Base-by-base conservation (phyloP, 2,797 vertebrate species). In the Sylvilagus floridanus region DNA sequence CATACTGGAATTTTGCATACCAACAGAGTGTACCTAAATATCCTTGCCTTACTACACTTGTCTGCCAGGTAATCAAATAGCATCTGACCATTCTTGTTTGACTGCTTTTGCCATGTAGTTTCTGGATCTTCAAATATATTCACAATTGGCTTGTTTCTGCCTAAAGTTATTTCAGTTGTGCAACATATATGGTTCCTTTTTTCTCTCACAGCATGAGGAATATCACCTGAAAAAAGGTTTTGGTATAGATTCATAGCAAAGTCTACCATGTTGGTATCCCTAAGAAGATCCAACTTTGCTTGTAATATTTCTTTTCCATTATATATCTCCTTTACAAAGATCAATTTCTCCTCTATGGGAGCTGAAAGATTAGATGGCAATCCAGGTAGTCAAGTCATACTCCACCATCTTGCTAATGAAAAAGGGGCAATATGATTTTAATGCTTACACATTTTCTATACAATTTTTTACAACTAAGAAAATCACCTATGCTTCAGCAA, bases 1-100 rank as follows among this genome's bases (percentile, higher is more conserved):
- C 99, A 6, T 99, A 99, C 88, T 99, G 99, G 98, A 99, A 99
- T 98, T 99, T 99, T 92, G 99, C 99, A n/a, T 99, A 99, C 91
- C 99, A 98, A 98, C 99, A 99, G 84, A 99, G 98, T 0, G 99
- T 99, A 97, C 99, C 99, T 98, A 99, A 98, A 98, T 99, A 99
- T 97, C 99, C 99, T 96, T 99, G 99, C 94, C 99, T 99, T 42
- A 42, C 42, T 7, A 42, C 42, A 42, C 1, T 42, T 42, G 42
- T 42, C 42, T 42, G 42, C 42, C 42, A 42, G 42, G 42, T 42
- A 42, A 42, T 9, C 42, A 42, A 42, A 97, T 19, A 57, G 54
- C 54, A 57, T 57, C 17, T 19, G 17, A 57, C 54, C 54, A 57
- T 57, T 19, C 17, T 57, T 57, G 17, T 14, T 57, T 57, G 54